Conservation (phyloP, 2,888 invertebrate genomes). For the Rhynchonema sp. region DNA sequence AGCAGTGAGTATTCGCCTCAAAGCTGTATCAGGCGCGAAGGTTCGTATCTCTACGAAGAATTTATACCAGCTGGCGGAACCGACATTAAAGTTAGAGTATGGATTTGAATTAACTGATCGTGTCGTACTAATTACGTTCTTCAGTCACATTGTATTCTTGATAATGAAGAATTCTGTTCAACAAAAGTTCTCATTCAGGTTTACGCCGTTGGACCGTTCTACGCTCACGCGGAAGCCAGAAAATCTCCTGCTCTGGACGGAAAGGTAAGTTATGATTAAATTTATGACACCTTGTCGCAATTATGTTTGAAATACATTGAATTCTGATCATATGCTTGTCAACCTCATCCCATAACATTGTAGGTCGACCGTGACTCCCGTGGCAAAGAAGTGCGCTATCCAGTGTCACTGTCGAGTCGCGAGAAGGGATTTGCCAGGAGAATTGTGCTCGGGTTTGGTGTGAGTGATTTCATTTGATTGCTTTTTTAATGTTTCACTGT, state of each 20-base stretch:
- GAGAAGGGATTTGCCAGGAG: conserved; percentile 94
- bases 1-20: conserved; percentile 89
- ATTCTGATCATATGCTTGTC: not conserved
- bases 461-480: conserved; percentile 11
- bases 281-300: not conserved
- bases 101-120: not conserved
- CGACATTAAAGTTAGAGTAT: conserved; percentile 44
- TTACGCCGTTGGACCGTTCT: conserved; percentile 96
- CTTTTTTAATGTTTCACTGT: no score
- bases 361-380: conserved; percentile 93
- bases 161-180: not conserved
- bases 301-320: not conserved
- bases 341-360: not conserved
- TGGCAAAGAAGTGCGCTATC: conserved; percentile 88
- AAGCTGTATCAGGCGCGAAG: conserved; percentile 79
- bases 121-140: not conserved
- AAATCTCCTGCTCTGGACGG: conserved; percentile 96
- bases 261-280: conserved; percentile 43
- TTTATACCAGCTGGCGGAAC: conserved; percentile 99
- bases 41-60: conserved; percentile 97
- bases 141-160: not conserved
- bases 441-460: conserved; percentile 51
- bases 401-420: conserved; percentile 84
- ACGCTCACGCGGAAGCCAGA: conserved; percentile 95
- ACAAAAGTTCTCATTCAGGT: conserved; percentile 43